Evolutionary conservation across 1,140 invertebrate species (phyloP), one percentile per base, ranked within the genome.

Genomic region (Caenorhabditis briggsae): DNA sequence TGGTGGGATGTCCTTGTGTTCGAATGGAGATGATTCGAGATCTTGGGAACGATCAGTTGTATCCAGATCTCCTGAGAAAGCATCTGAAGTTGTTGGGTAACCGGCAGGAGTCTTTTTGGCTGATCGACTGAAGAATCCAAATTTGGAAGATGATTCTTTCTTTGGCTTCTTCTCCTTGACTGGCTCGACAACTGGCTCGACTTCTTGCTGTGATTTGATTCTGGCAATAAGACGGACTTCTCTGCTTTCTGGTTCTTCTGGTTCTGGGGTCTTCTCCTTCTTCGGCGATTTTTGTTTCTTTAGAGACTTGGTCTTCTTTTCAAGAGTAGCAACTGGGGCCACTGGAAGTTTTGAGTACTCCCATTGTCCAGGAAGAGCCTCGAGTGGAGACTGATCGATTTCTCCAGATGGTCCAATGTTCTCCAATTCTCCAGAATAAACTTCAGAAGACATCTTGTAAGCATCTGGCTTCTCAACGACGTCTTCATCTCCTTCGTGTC

Each of bases 401-500:
- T 87, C 33, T 33, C 33, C 33, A 3, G 33, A 33, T 33, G 74
- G 84, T 46, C 87, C 87, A 2, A 11, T 41, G 33, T 33, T 33
- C 33, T 33, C 33, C 33, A 33, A 33, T 33, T 33, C 33, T 33
- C 33, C 33, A 33, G 59, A 61, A 41, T 88, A 86, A 14, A 25
- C 23, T 53, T 70, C 78, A n/a, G 88, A 48, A 56, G 82, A 12
- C n/a, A 58, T 8, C 2, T n/a, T 20, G 43, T 87, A 89, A 18
- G 82, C 41, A 74, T 89, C 78, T 59, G 82, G 70, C 46, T 78
- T 61, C 46, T 91, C 89, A 82, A 89, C 88, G 6, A 86, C 84
- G 41, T 91, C 89, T 84, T 90, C 89, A 23, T 87, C 87, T n/a
- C 89, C 84, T 61, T 88, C 90, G 70, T 91, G 89, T 3, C 78